These are phyloP conservation scores for Diabrotica undecimpunctata DNA, from an alignment of 1,140 invertebrate species.

Conservation along the genomic window DNA sequence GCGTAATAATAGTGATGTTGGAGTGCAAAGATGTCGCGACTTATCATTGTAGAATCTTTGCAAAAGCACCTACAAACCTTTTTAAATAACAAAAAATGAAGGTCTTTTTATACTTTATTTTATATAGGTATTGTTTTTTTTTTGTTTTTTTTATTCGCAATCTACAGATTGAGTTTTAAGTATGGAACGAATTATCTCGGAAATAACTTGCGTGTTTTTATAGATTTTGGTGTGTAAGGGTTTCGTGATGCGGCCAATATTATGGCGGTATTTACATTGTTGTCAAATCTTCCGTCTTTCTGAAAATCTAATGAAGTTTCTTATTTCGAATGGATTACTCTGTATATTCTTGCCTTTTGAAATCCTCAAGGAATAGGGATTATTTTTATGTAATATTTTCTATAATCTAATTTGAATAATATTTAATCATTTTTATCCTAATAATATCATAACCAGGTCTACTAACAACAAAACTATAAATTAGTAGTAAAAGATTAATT, in stretches of 20 bases:
- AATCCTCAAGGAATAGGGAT: constrained; percentile 10
- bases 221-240: constrained; percentile 6
- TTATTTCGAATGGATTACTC: not conserved
- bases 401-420: not conserved
- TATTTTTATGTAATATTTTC: not conserved
- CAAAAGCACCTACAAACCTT: too few species aligned
- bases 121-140: too few species aligned
- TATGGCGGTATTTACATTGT: constrained; percentile 11
- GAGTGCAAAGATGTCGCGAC: too few species aligned
- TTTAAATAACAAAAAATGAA: too few species aligned
- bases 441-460: too few species aligned
- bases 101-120: too few species aligned
- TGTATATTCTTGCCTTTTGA: constrained; percentile 1
- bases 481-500: too few species aligned
- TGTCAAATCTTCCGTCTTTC: constrained; percentile 7
- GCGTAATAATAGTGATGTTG: too few species aligned
- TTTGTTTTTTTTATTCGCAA: too few species aligned
- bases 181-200: constrained; percentile 9
- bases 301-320: not conserved
- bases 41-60: too few species aligned
- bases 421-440: too few species aligned
- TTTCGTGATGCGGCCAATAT: not conserved
- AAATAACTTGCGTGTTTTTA: not conserved
- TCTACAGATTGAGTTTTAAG: constrained; percentile 7
- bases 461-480: too few species aligned